Evolutionary conservation across 2,888 invertebrate species (phyloP).

Genomic region (Leptinotarsa rubiginosa): DNA sequence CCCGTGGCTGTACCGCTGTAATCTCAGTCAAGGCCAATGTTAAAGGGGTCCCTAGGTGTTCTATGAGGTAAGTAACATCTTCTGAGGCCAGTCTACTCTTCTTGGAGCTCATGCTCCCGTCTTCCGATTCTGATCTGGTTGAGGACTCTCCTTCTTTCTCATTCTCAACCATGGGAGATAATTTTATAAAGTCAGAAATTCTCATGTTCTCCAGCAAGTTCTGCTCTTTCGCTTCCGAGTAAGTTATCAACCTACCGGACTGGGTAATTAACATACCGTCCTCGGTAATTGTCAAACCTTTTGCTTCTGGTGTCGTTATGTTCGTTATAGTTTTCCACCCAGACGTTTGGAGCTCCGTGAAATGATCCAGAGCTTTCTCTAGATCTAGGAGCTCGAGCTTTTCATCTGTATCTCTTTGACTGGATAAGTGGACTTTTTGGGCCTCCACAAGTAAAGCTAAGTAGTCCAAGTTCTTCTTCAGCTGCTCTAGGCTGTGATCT

Average conservation of each 20-base stretch:
- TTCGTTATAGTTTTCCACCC: constrained; percentile 50
- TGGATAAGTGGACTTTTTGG: constrained; percentile 45
- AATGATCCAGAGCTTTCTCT: constrained; percentile 50
- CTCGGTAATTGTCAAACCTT: constrained; percentile 57
- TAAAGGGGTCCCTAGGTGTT: constrained; percentile 61
- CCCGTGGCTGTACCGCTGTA: constrained; percentile 64
- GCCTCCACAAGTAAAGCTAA: constrained; percentile 54
- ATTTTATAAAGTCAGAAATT: constrained; percentile 32
- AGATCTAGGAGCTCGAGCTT: constrained; percentile 47
- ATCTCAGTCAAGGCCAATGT: constrained; percentile 66
- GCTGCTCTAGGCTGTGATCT: constrained; percentile 51
- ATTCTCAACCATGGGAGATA: neutral
- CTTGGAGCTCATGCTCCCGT: neutral
- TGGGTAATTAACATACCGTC: constrained; percentile 58
- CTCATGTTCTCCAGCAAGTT: constrained; percentile 58
- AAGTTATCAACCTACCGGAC: constrained; percentile 56
- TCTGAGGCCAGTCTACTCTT: constrained; percentile 55
- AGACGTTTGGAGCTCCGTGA: constrained; percentile 48
- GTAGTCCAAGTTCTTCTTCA: constrained; percentile 50
- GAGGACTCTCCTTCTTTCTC: constrained; percentile 8
- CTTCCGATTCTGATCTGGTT: neutral
- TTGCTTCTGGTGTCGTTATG: constrained; percentile 47
- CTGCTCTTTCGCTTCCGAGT: constrained; percentile 56
- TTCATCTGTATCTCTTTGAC: constrained; percentile 36
- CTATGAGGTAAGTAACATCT: constrained; percentile 63